A percentile compares a stretch with the other conserved stretches of the same genome.
Evolutionary conservation across 2,113 vertebrate species (phyloP).

Genomic region (Gavialis gangeticus): DNA sequence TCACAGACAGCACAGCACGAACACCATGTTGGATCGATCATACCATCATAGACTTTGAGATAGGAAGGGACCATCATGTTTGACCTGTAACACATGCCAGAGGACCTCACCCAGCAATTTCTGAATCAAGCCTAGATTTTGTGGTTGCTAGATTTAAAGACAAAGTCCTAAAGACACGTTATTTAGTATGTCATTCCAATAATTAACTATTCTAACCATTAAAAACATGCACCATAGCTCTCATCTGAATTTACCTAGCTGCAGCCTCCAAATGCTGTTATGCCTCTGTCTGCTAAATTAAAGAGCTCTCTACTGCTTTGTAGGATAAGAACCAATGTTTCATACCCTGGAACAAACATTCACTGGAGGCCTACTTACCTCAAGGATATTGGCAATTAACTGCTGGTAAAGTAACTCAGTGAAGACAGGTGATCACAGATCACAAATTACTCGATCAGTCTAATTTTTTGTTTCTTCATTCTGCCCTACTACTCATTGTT

Average conservation of each 20-base stretch:
- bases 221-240: not conserved
- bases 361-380: constrained; percentile 30
- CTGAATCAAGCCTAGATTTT: not conserved
- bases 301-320: not conserved
- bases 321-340: not conserved
- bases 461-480: not conserved
- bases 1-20: not conserved
- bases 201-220: not conserved
- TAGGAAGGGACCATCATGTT: not conserved
- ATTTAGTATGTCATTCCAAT: constrained; percentile 2
- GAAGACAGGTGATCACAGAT: constrained; percentile 9
- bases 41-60: not conserved
- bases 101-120: not conserved
- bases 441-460: constrained; percentile 33
- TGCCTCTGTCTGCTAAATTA: not conserved
- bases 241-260: not conserved
- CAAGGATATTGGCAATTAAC: constrained; percentile 36
- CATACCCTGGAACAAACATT: constrained; percentile 11
- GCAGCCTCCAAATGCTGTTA: not conserved
- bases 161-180: constrained; percentile 11
- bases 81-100: not conserved
- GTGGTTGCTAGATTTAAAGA: constrained; percentile 15
- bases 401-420: constrained; percentile 1
- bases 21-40: not conserved
- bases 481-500: not conserved